Conservation (phyloP, 2,888 invertebrate species). For the Argynnis bischoffii region DNA sequence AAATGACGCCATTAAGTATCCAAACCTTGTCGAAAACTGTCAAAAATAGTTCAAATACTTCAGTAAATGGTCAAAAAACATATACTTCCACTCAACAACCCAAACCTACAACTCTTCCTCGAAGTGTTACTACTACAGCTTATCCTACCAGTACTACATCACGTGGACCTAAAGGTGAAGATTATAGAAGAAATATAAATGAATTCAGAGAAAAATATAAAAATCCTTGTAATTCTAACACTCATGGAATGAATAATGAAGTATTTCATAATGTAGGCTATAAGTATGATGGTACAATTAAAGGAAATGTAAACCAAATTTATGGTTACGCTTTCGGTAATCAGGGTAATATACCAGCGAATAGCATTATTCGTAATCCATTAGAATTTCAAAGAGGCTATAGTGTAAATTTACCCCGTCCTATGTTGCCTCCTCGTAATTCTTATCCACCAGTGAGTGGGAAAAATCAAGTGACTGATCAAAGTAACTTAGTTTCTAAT, state of each 20-base stretch:
- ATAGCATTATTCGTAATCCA: conserved; percentile 79
- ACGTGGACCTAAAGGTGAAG: conserved; percentile 73
- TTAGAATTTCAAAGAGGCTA: conserved; percentile 82
- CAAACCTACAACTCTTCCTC: conserved; percentile 76
- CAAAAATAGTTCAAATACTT: conserved; percentile 68
- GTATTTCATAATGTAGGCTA: conserved; percentile 74
- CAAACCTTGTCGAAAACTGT: conserved; percentile 63
- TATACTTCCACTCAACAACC: conserved; percentile 68
- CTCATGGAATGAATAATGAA: conserved; percentile 69
- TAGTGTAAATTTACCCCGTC: conserved; percentile 81
- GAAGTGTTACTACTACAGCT: conserved; percentile 75
- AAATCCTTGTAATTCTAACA: conserved; percentile 73
- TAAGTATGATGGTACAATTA: conserved; percentile 70
- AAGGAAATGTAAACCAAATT: conserved; percentile 73
- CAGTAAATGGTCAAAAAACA: conserved; percentile 75
- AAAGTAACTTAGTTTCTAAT: conserved; percentile 75
- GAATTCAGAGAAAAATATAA: conserved; percentile 85
- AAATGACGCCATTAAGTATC: conserved; percentile 63
- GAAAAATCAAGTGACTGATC: conserved; percentile 80
- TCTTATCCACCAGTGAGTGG: conserved; percentile 84
- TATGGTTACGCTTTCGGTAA: conserved; percentile 80
- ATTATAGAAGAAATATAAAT: conserved; percentile 83
- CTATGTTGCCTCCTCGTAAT: conserved; percentile 84
- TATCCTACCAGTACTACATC: conserved; percentile 74
- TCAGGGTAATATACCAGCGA: conserved; percentile 79